Evolutionary conservation across 1,140 invertebrate genomes (phyloP).

Genomic region (Aphidius gifuensis): DNA sequence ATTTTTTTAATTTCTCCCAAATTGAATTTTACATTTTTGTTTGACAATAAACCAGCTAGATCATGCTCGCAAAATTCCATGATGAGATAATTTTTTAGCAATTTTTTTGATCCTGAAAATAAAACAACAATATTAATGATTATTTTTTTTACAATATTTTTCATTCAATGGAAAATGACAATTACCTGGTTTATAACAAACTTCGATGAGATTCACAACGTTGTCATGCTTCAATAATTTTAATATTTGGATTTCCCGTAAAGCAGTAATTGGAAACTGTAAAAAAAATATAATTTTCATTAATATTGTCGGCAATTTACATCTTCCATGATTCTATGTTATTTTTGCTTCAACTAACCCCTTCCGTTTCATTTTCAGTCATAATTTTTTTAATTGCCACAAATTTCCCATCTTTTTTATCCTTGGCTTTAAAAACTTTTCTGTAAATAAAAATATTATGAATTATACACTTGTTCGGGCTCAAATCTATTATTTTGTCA

Average conservation of each 20-base stretch:
- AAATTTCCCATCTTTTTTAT: constrained; percentile 79
- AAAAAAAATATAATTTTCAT: constrained; percentile 39
- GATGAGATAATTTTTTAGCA: constrained; percentile 79
- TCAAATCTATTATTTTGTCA: constrained; percentile 1
- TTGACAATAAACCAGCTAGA: constrained; percentile 92
- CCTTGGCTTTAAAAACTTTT: constrained; percentile 95
- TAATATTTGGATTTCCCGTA: constrained; percentile 95
- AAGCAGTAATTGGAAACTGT: constrained; percentile 95
- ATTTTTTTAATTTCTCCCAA: constrained; percentile 97
- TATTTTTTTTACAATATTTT: too few relatives aligned
- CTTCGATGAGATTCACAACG: constrained; percentile 95
- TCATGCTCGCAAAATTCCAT: constrained; percentile 99
- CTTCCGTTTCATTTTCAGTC: constrained; percentile 99
- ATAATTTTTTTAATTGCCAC: constrained; percentile 98
- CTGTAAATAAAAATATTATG: constrained; percentile 56
- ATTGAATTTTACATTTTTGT: constrained; percentile 94
- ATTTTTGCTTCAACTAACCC: constrained; percentile 61
- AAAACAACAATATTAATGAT: too few relatives aligned
- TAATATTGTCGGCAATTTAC: constrained; percentile 10
- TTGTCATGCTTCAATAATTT: constrained; percentile 95
- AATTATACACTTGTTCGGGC: background rate
- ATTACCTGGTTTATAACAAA: constrained; percentile 83
- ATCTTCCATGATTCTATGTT: constrained; percentile 3
- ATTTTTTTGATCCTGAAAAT: too few relatives aligned
- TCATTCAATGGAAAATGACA: background rate